These are phyloP conservation scores for Globodera rostochiensis DNA, from an alignment of 1,140 invertebrate genomes.

Conservation along the genomic window DNA sequence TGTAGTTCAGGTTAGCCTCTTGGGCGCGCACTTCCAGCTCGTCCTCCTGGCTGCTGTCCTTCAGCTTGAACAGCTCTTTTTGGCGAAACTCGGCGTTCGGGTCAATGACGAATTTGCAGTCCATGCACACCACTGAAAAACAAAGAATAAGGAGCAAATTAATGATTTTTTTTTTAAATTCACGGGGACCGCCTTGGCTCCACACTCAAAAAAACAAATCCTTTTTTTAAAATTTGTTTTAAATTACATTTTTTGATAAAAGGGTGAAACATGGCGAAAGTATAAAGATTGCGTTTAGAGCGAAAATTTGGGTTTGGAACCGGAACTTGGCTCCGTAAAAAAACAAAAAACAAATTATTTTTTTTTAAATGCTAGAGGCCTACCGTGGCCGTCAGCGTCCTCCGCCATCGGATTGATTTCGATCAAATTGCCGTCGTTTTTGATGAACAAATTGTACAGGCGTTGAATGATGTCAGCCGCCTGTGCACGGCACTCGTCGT, in stretches of 20 bases:
- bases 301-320: too few species aligned
- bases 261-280: too few species aligned
- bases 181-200: not conserved
- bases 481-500: conserved; percentile 62
- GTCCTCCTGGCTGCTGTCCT: conserved; percentile 90
- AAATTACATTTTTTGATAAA: too few species aligned
- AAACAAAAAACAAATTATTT: too few species aligned
- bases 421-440: conserved; percentile 86
- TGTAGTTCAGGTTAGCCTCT: conserved; percentile 91
- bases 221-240: too few species aligned
- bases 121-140: conserved; percentile 82
- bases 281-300: too few species aligned
- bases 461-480: conserved; percentile 81
- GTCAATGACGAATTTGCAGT: conserved; percentile 88
- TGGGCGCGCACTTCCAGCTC: conserved; percentile 88
- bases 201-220: too few species aligned
- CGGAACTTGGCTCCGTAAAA: conserved; percentile 12
- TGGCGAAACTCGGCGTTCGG: conserved; percentile 93
- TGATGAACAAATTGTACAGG: conserved; percentile 84
- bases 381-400: conserved; percentile 80
- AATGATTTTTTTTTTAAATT: not conserved
- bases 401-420: conserved; percentile 97
- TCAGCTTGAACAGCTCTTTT: conserved; percentile 81
- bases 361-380: conserved; percentile 38
- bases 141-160: not conserved